Evolutionary conservation across 2,888 invertebrate genomes (phyloP).

Genomic region (Onthophagus sagittarius): DNA sequence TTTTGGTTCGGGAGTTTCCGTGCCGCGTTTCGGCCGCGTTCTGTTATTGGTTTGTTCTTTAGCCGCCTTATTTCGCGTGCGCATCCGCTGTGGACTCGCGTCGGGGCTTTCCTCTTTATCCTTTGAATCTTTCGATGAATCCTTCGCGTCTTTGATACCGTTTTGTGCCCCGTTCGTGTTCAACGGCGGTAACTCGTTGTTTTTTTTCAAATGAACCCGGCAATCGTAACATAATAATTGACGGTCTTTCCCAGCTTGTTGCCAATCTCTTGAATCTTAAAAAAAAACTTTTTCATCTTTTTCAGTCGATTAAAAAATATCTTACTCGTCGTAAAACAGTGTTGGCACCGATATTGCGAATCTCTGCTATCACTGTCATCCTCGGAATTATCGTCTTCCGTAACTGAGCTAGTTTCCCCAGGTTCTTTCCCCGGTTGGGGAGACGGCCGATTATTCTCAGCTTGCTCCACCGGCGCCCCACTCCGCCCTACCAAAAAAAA

Average conservation of each 20-base stretch:
- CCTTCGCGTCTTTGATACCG: constrained; percentile 26
- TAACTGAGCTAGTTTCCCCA: constrained; percentile 73
- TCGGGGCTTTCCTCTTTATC: constrained; percentile 60
- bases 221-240: constrained; percentile 71
- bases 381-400: constrained; percentile 86
- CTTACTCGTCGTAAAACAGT: constrained; percentile 68
- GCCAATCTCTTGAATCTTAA: constrained; percentile 67
- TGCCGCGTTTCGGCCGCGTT: constrained; percentile 58
- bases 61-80: constrained; percentile 77
- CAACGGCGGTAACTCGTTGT: constrained; percentile 66
- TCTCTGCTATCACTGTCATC: constrained; percentile 93
- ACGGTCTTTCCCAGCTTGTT: constrained; percentile 69
- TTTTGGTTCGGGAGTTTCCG: constrained; percentile 55
- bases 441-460: constrained; percentile 55
- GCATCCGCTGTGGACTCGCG: constrained; percentile 83
- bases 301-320: neutral
- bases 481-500: constrained; percentile 33
- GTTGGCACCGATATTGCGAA: constrained; percentile 69
- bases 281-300: constrained; percentile 17
- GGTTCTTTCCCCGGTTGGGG: constrained; percentile 63
- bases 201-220: constrained; percentile 70
- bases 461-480: constrained; percentile 41
- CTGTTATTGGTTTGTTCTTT: constrained; percentile 63
- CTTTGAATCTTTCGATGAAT: constrained; percentile 22
- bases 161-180: constrained; percentile 36